These are phyloP conservation scores for Panagrolaimus sp. DNA, from an alignment of 1,140 invertebrate species.

Conservation along the genomic window DNA sequence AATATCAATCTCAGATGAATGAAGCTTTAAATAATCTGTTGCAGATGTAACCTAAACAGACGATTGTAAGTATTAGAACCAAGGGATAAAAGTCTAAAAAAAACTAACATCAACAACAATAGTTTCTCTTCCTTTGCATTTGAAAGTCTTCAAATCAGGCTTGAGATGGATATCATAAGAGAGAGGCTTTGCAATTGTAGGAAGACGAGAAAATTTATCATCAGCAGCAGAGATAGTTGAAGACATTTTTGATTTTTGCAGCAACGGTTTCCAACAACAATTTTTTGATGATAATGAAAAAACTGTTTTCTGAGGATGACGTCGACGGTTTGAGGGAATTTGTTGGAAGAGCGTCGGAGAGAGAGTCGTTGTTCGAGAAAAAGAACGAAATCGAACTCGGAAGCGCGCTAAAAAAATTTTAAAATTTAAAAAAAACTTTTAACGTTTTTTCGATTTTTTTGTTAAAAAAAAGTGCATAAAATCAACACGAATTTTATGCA, in stretches of 20 bases:
- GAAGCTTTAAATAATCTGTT: constrained; percentile 37
- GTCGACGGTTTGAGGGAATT: no score
- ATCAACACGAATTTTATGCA: no score
- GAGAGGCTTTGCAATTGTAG: constrained; percentile 55
- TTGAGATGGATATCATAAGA: constrained; percentile 61
- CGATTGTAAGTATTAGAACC: not conserved
- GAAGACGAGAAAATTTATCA: constrained; percentile 59
- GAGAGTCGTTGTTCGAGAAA: no score
- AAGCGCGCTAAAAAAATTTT: no score
- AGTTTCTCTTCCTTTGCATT: constrained; percentile 60
- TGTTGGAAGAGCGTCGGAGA: no score
- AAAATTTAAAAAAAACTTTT: no score
- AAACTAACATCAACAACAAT: constrained; percentile 53
- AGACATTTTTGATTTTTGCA: not conserved
- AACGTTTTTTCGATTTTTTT: no score
- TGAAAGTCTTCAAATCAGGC: constrained; percentile 60
- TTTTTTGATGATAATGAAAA: no score
- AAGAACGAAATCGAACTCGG: no score
- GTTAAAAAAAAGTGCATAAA: no score
- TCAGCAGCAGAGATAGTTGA: constrained; percentile 1
- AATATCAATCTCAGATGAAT: constrained; percentile 35
- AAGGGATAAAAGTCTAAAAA: constrained; percentile 39
- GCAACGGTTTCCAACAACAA: not conserved
- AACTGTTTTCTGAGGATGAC: no score
- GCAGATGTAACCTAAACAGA: constrained; percentile 19